Evolutionary conservation across 2,888 invertebrate species (phyloP).

Genomic region (Ennomos fuscantarius): DNA sequence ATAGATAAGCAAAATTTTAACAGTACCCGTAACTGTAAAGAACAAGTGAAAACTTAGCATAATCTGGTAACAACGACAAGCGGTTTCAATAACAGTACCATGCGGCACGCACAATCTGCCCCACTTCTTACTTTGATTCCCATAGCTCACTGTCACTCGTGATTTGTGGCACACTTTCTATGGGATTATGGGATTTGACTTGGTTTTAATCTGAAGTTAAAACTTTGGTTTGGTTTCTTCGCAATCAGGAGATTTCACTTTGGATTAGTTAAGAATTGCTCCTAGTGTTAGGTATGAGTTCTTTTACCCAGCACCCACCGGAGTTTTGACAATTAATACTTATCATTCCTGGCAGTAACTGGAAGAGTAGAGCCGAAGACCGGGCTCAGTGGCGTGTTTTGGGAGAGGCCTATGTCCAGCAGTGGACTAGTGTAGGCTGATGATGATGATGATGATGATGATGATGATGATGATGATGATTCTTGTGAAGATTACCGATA

Average conservation of each 20-base stretch:
- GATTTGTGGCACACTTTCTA: conserved; percentile 33
- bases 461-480: no score
- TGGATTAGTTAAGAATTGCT: conserved; percentile 1
- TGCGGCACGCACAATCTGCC: conserved; percentile 47
- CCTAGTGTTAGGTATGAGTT: not conserved
- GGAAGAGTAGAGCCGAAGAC: no score
- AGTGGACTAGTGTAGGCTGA: no score
- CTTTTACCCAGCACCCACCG: no score
- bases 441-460: no score
- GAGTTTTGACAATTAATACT: no score
- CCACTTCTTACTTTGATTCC: conserved; percentile 43
- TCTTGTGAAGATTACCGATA: no score
- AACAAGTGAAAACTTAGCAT: no score
- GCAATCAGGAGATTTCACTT: conserved; percentile 1
- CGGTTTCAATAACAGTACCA: conserved; percentile 41
- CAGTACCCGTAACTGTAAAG: not conserved
- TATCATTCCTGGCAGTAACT: no score
- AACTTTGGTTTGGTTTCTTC: no score
- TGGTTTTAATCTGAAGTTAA: conserved; percentile 18
- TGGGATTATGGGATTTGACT: conserved; percentile 35
- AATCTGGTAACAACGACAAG: conserved; percentile 18
- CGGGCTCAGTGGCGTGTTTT: no score
- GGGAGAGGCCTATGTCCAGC: no score
- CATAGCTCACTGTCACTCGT: conserved; percentile 40
- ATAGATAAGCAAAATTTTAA: conserved; percentile 1